These are phyloP conservation scores for Gortyna flavago DNA, from an alignment of 2,888 invertebrate species.

Conservation along the genomic window DNA sequence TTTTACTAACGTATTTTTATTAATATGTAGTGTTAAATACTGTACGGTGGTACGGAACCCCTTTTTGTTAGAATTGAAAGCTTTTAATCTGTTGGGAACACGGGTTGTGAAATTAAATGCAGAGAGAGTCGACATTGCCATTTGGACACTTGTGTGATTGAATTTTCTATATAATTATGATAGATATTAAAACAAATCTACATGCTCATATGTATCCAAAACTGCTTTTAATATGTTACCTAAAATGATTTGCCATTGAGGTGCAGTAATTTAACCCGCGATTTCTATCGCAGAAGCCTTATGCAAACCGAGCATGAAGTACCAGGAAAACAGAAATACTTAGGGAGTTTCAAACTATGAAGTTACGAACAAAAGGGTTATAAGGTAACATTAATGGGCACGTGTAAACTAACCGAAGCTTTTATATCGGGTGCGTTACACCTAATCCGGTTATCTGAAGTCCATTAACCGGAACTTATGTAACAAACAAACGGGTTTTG, in stretches of 20 bases:
- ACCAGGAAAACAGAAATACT: background rate
- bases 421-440: slow-evolving; percentile 32
- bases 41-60: no score
- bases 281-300: background rate
- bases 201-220: background rate
- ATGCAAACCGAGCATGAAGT: background rate
- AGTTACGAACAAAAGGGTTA: slow-evolving; percentile 8
- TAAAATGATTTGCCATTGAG: no score
- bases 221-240: no score
- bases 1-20: no score
- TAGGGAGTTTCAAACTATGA: background rate
- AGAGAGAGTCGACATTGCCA: background rate
- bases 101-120: background rate
- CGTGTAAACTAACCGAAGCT: slow-evolving; percentile 23
- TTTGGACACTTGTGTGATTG: background rate
- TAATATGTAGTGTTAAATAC: no score
- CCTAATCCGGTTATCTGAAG: slow-evolving; percentile 49
- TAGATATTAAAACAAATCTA: background rate
- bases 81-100: background rate
- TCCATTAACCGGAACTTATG: slow-evolving; percentile 45
- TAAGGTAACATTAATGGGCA: slow-evolving; percentile 3
- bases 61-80: background rate
- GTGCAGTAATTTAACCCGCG: background rate
- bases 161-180: background rate
- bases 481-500: slow-evolving; percentile 13